A percentile compares a stretch with the other conserved stretches of the same genome.
phyloP scores from a whole-genome alignment of 2,797 vertebrate genomes.

The Meda fulgida region DNA sequence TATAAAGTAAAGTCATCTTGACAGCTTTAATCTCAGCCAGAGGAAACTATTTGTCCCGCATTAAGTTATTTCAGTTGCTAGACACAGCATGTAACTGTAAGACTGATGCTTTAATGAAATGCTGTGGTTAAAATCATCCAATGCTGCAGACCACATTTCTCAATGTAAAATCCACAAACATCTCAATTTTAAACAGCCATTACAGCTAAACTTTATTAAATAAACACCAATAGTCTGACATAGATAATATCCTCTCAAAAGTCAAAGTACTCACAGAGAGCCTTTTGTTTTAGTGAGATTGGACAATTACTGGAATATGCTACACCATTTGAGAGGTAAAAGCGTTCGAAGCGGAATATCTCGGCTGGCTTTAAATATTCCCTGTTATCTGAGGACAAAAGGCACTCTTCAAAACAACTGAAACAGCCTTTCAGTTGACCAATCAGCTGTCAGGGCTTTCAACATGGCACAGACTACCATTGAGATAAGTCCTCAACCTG shows the following conservation, averaged over 20 bases:
- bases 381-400: conserved; percentile 19
- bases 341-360: neutral
- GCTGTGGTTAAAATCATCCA: neutral
- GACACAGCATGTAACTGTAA: neutral
- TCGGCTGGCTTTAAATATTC: neutral
- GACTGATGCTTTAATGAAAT: neutral
- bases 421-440: conserved; percentile 6
- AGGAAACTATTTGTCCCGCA: neutral
- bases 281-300: conserved; percentile 10
- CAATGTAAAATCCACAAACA: neutral
- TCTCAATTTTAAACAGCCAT: neutral
- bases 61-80: neutral
- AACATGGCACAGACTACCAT: neutral
- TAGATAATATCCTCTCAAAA: neutral
- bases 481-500: conserved; percentile 21
- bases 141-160: neutral
- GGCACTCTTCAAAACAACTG: conserved; percentile 17
- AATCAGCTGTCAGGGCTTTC: conserved; percentile 30
- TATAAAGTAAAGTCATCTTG: neutral
- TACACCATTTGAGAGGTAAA: conserved; percentile 2
- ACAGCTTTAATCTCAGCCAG: neutral
- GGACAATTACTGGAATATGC: conserved; percentile 37
- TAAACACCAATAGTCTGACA: neutral
- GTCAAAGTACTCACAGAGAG: neutral
- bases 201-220: neutral